These are phyloP conservation scores for Acropternis orthonyx DNA, from an alignment of 2,797 vertebrate species.

Conservation along the genomic window DNA sequence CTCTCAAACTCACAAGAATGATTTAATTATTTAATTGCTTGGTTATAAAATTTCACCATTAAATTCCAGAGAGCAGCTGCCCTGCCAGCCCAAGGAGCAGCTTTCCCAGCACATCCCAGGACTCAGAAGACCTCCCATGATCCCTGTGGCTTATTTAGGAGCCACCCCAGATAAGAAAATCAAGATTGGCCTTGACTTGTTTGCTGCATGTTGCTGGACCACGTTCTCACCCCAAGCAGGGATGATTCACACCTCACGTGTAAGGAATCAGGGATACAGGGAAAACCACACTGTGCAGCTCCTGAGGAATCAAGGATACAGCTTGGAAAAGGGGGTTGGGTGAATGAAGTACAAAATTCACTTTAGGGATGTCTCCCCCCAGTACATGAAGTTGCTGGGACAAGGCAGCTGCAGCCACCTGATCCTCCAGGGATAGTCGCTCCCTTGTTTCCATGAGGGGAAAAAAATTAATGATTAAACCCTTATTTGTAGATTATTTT, in stretches of 20 bases:
- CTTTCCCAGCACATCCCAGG: neutral
- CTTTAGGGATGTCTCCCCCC: accelerated
- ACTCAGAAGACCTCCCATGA: neutral
- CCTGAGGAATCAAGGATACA: neutral
- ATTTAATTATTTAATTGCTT: neutral
- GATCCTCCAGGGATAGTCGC: neutral
- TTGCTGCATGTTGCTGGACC: neutral
- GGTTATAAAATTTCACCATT: neutral
- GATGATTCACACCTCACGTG: neutral
- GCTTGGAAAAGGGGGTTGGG: neutral
- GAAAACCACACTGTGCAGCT: neutral
- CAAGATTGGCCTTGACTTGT: neutral
- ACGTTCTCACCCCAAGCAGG: neutral
- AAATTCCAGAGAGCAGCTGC: neutral
- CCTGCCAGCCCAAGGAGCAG: neutral
- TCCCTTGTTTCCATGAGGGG: neutral
- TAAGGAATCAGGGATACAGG: neutral
- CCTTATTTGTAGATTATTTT: accelerated
- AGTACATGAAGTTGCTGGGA: accelerated
- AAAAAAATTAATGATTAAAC: accelerated
- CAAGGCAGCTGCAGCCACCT: neutral
- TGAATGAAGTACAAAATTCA: neutral
- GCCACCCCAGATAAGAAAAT: neutral
- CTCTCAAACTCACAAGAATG: neutral
- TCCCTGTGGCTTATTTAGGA: accelerated